phyloP scores from a whole-genome alignment of 1,140 invertebrate species.

The Chironomus tepperi region DNA sequence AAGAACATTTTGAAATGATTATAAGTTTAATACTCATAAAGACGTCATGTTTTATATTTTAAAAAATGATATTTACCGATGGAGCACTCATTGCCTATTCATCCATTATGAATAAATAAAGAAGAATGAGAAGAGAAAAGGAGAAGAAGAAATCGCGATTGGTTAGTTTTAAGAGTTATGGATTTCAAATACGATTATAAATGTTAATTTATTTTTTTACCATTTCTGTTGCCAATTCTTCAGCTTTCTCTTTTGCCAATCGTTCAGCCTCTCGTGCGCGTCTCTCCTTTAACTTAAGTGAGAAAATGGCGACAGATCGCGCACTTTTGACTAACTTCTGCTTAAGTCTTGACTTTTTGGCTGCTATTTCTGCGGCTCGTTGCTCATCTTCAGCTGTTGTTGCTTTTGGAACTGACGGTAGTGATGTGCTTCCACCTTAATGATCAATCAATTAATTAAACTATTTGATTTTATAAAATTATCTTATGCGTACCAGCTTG shows the following conservation, averaged over 20 bases:
- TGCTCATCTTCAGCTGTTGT: constrained; percentile 9
- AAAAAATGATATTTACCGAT: not conserved
- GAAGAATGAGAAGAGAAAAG: not conserved
- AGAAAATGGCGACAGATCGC: constrained; percentile 72
- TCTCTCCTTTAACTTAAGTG: constrained; percentile 63
- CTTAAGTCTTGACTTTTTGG: constrained; percentile 52
- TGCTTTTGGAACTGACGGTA: constrained; percentile 28
- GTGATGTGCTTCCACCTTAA: constrained; percentile 35
- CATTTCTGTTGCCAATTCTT: constrained; percentile 1
- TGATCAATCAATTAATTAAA: constrained; percentile 31
- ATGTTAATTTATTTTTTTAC: not conserved
- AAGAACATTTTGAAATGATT: not conserved
- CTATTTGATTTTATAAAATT: constrained; percentile 33
- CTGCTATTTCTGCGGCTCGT: constrained; percentile 46
- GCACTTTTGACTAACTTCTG: constrained; percentile 63
- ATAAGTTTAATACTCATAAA: no score
- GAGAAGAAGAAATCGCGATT: constrained; percentile 5
- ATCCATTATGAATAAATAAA: not conserved
- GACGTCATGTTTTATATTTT: not conserved
- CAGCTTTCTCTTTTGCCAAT: constrained; percentile 33
- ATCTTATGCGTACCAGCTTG: constrained; percentile 28
- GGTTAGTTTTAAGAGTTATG: not conserved
- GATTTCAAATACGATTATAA: not conserved
- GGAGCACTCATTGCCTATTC: not conserved
- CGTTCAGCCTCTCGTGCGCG: constrained; percentile 61